Evolutionary conservation across 92 coral and sea anemone genomes (phyloP), one percentile per base, ranked within the genome.

Genomic region (Desmophyllum pertusum): DNA sequence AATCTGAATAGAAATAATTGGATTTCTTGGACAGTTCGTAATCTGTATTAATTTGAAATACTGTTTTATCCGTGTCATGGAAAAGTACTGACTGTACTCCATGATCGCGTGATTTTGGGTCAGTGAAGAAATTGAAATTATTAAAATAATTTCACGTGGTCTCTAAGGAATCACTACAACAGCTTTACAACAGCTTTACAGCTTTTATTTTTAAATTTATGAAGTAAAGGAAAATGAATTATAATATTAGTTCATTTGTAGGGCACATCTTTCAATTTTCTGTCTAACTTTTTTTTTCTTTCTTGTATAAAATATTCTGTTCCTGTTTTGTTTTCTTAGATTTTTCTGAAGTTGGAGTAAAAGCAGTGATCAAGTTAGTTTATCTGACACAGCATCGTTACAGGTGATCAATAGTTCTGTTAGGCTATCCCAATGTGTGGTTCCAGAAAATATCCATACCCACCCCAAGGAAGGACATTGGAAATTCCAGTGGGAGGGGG

Each of bases 301-400:
- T 33, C 27, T 33, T 29, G 8, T 39, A 4, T 11, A 11, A 57
- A 45, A 11, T n/a, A n/a, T 59, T 14, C 1, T 48, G 9, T 77
- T 35, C n/a, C n/a, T 73, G 64, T 70, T 86, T 71, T 76, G 18
- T 55, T 72, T 82, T n/a, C 35, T 2, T 65, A 94, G 98, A 87
- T 75, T 94, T 94, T 53, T 76, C 90, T 43, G 98, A 94, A 61
- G 81, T 83, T 71, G 92, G 92, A 76, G 91, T 87, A 17, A 94
- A 87, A 70, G 93, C 87, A n/a, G 93, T 85, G 33, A 84, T 87
- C 70, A 94, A 88, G 78, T 73, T 94, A 78, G 27, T 94, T 33
- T 94, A 86, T 84, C 67, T 69, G 27, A 88, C 95, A 10, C 77
- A 84, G 25, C 92, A 82, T 65, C 70, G 81, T 73, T 94, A 94